Base-by-base conservation (phyloP, 1,140 invertebrate genomes). In the Limonius californicus region DNA sequence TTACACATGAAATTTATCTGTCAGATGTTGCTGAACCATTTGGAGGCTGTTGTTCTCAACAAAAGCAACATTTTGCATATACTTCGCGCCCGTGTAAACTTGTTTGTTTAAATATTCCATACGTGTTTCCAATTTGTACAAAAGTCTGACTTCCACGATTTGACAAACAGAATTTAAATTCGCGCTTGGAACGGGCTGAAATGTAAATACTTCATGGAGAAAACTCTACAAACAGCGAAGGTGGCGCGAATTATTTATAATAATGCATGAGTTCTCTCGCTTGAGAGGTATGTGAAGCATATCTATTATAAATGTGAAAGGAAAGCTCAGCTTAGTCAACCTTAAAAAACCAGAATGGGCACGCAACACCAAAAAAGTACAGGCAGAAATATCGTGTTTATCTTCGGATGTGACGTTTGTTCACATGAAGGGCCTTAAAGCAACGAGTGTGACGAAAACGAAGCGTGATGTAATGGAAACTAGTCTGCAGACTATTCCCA, bases 141-240 rank as follows among this genome's bases (percentile, higher is more conserved):
- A 45, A 45, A n/a, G 42, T 21, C 45, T 50, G 45, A 50, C 1
- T 50, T 50, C 45, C 16, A 50, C 20, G 63, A 59, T 66, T 66
- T 66, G 64, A 66, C 64, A 66, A 66, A 62, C 64, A 66, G 60
- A 66, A 66, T 66, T 66, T 66, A 59, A 66, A 62, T 66, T 62
- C 60, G 45, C 56, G 50, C 64, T 56, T 55, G 53, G 27, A 62
- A 66, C 60, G 43, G 54, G 53, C 55, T 61, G 64, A 62, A 66
- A 66, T 62, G 60, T 66, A 66, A 66, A 66, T 66, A 66, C 61
- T 62, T 66, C 60, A 66, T 62, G 53, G 57, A 56, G 57, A 62
- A 62, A 59, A 60, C 47, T 62, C 53, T 59, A 66, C 56, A 59
- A 62, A 54, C 56, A 57, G 60, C 60, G 64, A 54, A 59, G 56